Evolutionary conservation across 2,888 invertebrate genomes (phyloP).

Genomic region (Dasysyrphus tricinctus): DNA sequence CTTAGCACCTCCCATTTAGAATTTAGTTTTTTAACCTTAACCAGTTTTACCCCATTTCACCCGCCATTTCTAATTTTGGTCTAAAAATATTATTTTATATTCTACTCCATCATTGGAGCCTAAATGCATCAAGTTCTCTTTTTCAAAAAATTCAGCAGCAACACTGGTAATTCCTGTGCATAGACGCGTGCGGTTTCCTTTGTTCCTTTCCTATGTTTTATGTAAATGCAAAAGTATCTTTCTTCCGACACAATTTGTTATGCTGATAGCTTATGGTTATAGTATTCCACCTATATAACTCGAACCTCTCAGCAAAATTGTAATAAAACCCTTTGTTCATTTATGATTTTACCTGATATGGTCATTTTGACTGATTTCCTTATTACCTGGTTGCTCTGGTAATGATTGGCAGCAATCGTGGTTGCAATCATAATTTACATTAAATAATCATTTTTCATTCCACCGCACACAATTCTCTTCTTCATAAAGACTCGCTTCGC

Average conservation of each 20-base stretch:
- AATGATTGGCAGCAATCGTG: conserved; percentile 41
- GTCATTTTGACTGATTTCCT: conserved; percentile 30
- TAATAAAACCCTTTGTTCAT: conserved; percentile 17
- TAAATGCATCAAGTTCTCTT: too few relatives aligned
- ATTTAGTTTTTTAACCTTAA: too few relatives aligned
- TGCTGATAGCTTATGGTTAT: neutral
- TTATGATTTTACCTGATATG: conserved; percentile 8
- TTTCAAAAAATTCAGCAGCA: neutral
- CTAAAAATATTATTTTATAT: too few relatives aligned
- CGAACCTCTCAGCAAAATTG: neutral
- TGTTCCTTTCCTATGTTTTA: neutral
- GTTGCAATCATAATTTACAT: conserved; percentile 26
- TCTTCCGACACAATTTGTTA: conserved; percentile 6
- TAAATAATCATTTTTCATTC: conserved; percentile 34
- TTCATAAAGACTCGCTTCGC: neutral
- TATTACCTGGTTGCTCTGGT: conserved; percentile 37
- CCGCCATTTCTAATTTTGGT: too few relatives aligned
- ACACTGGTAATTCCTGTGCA: neutral
- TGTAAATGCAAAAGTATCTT: neutral
- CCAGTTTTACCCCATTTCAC: too few relatives aligned
- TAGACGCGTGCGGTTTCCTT: neutral
- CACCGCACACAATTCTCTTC: neutral
- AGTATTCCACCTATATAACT: neutral
- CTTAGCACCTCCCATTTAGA: too few relatives aligned
- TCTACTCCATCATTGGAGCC: too few relatives aligned